phyloP scores from a whole-genome alignment of 1,140 invertebrate genomes.

The Brachionus plicatilis region DNA sequence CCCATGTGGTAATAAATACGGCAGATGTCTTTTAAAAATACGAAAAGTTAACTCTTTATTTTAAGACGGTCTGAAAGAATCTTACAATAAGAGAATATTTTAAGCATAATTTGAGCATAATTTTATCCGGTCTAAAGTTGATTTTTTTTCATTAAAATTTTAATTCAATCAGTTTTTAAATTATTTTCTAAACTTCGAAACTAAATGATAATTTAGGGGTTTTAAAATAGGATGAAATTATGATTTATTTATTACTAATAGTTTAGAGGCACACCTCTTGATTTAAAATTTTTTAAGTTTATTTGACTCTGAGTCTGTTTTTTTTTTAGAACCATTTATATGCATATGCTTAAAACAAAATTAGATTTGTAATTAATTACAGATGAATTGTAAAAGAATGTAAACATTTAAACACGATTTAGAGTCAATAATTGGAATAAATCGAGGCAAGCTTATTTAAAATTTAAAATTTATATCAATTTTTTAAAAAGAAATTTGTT shows the following conservation, averaged over 20 bases:
- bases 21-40: background rate
- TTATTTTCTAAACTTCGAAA: background rate
- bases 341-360: background rate
- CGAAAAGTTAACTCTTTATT: background rate
- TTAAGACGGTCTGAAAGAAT: background rate
- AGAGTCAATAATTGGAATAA: background rate
- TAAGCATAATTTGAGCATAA: conserved; percentile 31
- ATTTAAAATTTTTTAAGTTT: background rate
- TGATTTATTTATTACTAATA: background rate
- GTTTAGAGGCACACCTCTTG: background rate
- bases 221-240: background rate
- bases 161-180: background rate
- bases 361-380: background rate
- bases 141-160: background rate
- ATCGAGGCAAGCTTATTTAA: too few species aligned
- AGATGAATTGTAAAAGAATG: background rate
- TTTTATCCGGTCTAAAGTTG: background rate
- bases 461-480: too few species aligned
- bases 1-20: conserved; percentile 29
- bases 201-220: background rate
- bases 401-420: background rate
- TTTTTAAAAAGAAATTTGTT: too few species aligned
- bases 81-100: conserved; percentile 36
- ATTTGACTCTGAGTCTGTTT: background rate
- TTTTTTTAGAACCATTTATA: background rate